These are phyloP conservation scores for Salminus brasiliensis DNA, from an alignment of 2,113 vertebrate species.

Conservation along the genomic window DNA sequence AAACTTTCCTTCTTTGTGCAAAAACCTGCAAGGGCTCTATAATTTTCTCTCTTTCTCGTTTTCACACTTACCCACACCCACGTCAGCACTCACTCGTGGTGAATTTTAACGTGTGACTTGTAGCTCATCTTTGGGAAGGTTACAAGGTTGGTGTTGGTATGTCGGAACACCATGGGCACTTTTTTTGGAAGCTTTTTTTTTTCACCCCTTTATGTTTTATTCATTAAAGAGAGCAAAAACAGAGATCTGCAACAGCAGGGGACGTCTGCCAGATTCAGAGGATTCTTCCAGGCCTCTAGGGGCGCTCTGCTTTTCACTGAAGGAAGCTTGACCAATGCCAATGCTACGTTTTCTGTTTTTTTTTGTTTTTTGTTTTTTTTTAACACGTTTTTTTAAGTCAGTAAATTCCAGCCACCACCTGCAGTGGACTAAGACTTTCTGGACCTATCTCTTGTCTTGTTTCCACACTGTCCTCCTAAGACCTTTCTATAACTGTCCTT, in stretches of 20 bases:
- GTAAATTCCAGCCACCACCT: not conserved
- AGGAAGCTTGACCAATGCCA: slow-evolving; percentile 12
- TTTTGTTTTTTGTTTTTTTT: too few species aligned
- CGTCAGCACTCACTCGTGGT: slow-evolving; percentile 25
- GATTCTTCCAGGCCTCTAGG: not conserved
- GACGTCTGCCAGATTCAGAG: not conserved
- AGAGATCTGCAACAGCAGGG: not conserved
- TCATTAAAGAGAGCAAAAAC: not conserved
- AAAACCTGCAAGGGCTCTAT: not conserved
- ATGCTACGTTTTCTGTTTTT: too few species aligned
- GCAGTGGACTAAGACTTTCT: not conserved
- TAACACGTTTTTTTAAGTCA: not conserved
- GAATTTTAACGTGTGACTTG: not conserved
- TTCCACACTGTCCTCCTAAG: too few species aligned
- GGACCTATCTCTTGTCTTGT: too few species aligned
- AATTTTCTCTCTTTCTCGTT: not conserved
- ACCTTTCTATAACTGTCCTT: too few species aligned
- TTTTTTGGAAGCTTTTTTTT: slow-evolving; percentile 4
- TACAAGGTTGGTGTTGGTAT: not conserved
- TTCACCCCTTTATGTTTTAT: not conserved
- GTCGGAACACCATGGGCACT: slow-evolving; percentile 15
- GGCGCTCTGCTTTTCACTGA: not conserved
- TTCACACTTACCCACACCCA: not conserved
- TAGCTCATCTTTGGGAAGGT: not conserved
- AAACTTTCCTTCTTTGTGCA: too few species aligned